Percentiles rank a stretch among this genome's conserved stretches.
Conservation (phyloP, 2,113 vertebrate species). For the Donacobius atricapilla region DNA sequence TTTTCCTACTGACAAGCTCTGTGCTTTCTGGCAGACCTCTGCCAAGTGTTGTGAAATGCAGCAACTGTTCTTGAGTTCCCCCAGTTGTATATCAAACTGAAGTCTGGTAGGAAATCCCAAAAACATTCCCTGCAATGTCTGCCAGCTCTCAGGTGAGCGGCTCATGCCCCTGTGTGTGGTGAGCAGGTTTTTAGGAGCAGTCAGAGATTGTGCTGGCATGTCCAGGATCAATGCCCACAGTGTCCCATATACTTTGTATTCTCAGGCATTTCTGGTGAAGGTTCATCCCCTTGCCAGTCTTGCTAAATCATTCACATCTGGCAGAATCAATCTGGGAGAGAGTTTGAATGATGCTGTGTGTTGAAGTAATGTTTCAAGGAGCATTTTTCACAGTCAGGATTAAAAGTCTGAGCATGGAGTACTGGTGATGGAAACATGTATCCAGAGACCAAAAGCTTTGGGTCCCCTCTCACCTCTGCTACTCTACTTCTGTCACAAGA, state of each 20-base stretch:
- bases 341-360: not conserved
- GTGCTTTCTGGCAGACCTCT: not conserved
- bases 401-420: not conserved
- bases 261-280: not conserved
- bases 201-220: not conserved
- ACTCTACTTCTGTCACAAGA: too few species aligned
- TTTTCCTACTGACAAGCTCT: not conserved
- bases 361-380: not conserved
- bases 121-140: not conserved
- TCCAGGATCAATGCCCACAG: not conserved
- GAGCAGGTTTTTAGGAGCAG: not conserved
- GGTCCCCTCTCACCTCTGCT: not conserved
- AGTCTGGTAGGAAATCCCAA: not conserved
- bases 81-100: fast-evolving
- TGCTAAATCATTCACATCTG: not conserved
- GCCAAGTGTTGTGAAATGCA: not conserved
- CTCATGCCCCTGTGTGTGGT: not conserved
- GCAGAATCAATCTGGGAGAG: not conserved
- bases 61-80: not conserved
- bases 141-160: not conserved
- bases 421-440: not conserved
- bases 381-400: not conserved
- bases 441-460: not conserved
- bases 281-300: not conserved
- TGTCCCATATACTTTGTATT: not conserved